A percentile compares a stretch with the other conserved stretches of the same genome.
These are phyloP conservation scores for Elegia similella DNA, from an alignment of 2,888 invertebrate species.

Conservation along the genomic window DNA sequence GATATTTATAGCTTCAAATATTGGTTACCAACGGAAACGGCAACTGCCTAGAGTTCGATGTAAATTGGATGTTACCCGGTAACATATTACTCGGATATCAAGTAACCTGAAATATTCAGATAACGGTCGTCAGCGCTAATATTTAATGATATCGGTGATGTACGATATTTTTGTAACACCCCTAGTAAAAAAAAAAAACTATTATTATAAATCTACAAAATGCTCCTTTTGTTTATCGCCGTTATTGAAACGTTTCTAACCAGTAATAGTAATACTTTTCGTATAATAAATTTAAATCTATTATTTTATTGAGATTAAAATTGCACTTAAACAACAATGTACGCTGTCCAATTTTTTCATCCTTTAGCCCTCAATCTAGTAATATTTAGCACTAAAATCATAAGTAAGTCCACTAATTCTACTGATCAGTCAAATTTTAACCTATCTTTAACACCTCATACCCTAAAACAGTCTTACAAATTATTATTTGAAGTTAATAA, in stretches of 20 bases:
- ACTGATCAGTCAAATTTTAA: neutral
- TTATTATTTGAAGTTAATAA: neutral
- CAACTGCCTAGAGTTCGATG: too few relatives aligned
- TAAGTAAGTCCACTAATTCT: neutral
- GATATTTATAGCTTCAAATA: too few relatives aligned
- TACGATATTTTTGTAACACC: too few relatives aligned
- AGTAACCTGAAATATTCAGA: too few relatives aligned
- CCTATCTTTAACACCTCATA: neutral
- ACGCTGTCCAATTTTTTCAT: constrained; percentile 27
- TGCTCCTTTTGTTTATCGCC: neutral
- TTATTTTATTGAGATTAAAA: constrained; percentile 24
- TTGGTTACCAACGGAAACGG: too few relatives aligned
- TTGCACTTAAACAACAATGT: constrained; percentile 31
- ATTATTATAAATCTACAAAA: neutral
- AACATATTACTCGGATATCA: too few relatives aligned
- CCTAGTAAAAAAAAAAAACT: too few relatives aligned
- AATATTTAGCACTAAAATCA: neutral
- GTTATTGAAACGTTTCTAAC: neutral
- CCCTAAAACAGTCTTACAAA: constrained; percentile 11
- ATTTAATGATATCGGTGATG: too few relatives aligned
- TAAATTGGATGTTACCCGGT: too few relatives aligned
- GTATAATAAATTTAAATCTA: neutral
- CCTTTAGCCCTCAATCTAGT: neutral
- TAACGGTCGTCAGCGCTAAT: too few relatives aligned
- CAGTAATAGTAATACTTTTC: constrained; percentile 22